Base-by-base conservation (phyloP, 2,888 invertebrate genomes). In the Gymnosoma rotundatum region DNA sequence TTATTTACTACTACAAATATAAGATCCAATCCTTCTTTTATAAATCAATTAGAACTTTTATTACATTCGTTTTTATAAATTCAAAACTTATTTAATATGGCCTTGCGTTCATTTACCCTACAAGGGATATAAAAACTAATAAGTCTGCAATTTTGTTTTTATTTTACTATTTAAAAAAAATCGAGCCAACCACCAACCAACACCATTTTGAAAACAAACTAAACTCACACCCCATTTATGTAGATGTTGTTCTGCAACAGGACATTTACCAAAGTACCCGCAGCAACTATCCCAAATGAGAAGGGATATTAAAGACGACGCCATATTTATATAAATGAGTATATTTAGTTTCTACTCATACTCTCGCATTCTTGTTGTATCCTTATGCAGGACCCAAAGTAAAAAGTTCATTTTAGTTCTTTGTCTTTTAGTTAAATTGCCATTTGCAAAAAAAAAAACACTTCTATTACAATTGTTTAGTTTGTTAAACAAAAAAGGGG, bases 31-130 rank as follows among this genome's bases (percentile, higher is more conserved):
- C 79, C 78, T 73, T 63, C 36, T 50, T 75, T 73, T 81, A 56
- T 81, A 84, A 81, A 84, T 84, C 80, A 84, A 73, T 81, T 84
- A 73, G 12, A 76, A 58, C 21, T 76, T 80, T 80, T 69, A 61
- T 80, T 56, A 20, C 58, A 67, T 54, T 56, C 64, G 48, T 76
- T 61, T 67, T 61, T 16, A 48, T 52, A 67, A n/a, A 74, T 67
- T 74, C 69, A 20, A 56, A 60, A 20, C 9, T 32, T 54, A 6
- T 48, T 48, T n/a, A 21, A 7, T 5, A 21, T 21, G 38, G 16
- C 8, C 25, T 64, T 58, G 20, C 42, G 12, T 42, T 42, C 2
- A 2, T 38, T 10, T 32, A 54, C 36, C 4, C 0, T n/a, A 61
- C 21, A 70, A 56, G 32, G 32, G 16, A 52, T 50, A 60, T 12